phyloP scores from a whole-genome alignment of 2,113 vertebrate species.

The Oxyruncus cristatus region DNA sequence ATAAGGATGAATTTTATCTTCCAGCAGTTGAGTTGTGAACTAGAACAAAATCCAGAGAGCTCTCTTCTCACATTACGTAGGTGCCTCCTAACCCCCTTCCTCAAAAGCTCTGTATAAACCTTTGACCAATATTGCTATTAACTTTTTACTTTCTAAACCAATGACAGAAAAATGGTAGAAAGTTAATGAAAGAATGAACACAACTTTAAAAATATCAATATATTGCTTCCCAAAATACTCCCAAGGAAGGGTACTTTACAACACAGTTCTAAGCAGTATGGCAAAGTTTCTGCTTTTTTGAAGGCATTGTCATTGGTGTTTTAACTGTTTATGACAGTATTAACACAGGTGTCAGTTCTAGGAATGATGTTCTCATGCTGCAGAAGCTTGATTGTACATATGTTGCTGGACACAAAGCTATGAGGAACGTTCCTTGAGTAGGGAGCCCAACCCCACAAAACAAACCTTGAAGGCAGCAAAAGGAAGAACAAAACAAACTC shows the following conservation, averaged over 20 bases:
- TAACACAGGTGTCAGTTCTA: background rate
- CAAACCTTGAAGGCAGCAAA: background rate
- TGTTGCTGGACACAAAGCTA: background rate
- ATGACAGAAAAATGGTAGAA: background rate
- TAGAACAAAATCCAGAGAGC: background rate
- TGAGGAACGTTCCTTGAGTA: background rate
- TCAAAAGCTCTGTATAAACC: background rate
- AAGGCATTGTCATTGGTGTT: background rate
- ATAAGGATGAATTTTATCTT: background rate
- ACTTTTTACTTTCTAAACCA: background rate
- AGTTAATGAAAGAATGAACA: background rate
- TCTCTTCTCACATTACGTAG: background rate
- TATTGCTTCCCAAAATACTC: background rate
- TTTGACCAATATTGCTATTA: background rate
- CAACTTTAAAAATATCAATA: background rate
- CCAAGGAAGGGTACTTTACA: background rate
- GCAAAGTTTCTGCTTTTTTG: background rate
- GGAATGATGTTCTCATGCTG: background rate
- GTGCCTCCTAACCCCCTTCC: background rate
- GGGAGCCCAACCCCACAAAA: background rate
- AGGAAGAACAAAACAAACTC: background rate
- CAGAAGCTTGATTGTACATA: background rate
- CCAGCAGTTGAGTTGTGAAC: background rate
- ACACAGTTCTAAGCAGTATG: background rate
- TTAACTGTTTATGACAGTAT: background rate